Evolutionary conservation across 2,888 invertebrate species (phyloP), one percentile per base, ranked within the genome.

Genomic region (Ceraclea dissimilis): DNA sequence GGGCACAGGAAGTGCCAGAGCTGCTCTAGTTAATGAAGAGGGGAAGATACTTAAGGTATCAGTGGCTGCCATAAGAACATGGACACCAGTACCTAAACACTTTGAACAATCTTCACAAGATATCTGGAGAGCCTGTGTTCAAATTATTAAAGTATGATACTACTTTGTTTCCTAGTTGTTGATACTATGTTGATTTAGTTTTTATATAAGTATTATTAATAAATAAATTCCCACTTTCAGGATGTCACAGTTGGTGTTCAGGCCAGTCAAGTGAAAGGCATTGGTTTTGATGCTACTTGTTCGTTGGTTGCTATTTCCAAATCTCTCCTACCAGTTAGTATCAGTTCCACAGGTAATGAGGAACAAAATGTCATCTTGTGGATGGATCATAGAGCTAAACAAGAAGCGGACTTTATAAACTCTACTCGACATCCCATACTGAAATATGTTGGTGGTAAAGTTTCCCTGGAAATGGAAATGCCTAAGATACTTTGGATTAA

Each of bases 281-380:
- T 97, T 64, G 94, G 95, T 2, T 96, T 96, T 75, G 95, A 94
- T 78, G 96, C 95, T 16, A 97, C 96, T 11, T 96, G 96, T 69
- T 96, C 96, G 0, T 72, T 97, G 58, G 96, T 92, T 1, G 87
- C 83, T 5, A 67, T 96, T 39, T 91, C 88, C 66, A 73, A 76
- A 63, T 72, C 84, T 58, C 84, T 83, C 13, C 72, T 79, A 20
- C 88, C 93, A 1, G 68, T 90, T 43, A 81, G 88, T 43, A 81
- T 92, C 0, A 88, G 85, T 67, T 77, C 79, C 13, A 79, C 80
- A 60, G 81, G 82, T 73, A 76, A 71, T 61, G 72, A 83, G 65
- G 81, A 86, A 52, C 88, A 88, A 71, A 93, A 94, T 70, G 78
- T 94, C 11, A 88, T 94, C 34, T 80, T 93, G 71, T 94, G 94